Evolutionary conservation across 2,888 invertebrate species (phyloP).

Genomic region (Cosmopolites sordidus): DNA sequence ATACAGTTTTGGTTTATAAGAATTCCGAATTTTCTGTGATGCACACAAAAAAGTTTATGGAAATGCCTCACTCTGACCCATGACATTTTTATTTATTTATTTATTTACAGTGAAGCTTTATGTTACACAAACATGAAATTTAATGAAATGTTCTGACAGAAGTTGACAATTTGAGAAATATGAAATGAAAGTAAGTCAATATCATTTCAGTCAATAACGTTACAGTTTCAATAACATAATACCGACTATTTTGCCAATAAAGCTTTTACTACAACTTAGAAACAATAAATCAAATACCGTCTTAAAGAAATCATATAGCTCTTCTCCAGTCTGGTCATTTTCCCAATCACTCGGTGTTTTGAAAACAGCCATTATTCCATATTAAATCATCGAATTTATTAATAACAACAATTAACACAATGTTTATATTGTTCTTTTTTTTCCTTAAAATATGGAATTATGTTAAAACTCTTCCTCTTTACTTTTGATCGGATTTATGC

Average conservation of each 20-base stretch:
- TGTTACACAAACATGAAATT: background rate
- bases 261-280: too few species aligned
- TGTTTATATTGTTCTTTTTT: too few species aligned
- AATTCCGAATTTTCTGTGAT: background rate
- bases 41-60: constrained; percentile 1
- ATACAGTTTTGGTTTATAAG: background rate
- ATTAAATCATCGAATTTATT: too few species aligned
- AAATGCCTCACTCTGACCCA: constrained; percentile 3
- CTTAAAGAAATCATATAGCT: constrained; percentile 16
- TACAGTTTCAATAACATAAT: too few species aligned
- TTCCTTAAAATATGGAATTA: too few species aligned
- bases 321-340: constrained; percentile 8
- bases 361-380: constrained; percentile 17
- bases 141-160: constrained; percentile 7
- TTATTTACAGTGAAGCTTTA: too few species aligned
- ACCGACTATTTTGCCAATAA: too few species aligned
- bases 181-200: too few species aligned
- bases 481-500: too few species aligned
- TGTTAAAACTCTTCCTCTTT: too few species aligned
- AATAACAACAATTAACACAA: too few species aligned
- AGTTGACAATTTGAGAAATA: constrained; percentile 13
- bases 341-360: constrained; percentile 16
- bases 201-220: too few species aligned
- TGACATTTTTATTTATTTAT: constrained; percentile 4
- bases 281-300: constrained; percentile 12